A percentile compares a stretch with the other conserved stretches of the same genome.
phyloP scores from a whole-genome alignment of 1,140 invertebrate species.

The Laupala kohalensis region DNA sequence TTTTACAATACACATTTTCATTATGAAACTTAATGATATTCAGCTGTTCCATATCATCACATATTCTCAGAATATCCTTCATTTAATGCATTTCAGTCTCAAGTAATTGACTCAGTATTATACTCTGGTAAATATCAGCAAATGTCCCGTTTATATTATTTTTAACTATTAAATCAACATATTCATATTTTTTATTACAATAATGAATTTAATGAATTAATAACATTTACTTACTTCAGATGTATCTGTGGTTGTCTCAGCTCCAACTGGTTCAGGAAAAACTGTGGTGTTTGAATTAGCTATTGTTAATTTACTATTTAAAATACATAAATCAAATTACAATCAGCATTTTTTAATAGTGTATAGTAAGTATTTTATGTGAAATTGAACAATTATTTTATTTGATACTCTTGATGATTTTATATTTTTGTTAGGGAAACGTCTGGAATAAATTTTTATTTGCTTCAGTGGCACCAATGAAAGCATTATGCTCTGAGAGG shows the following conservation, averaged over 20 bases:
- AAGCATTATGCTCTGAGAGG: slow-evolving; percentile 61
- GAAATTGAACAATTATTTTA: background rate
- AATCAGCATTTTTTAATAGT: slow-evolving; percentile 42
- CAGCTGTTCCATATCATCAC: slow-evolving; percentile 34
- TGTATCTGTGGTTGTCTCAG: slow-evolving; percentile 55
- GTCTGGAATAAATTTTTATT: background rate
- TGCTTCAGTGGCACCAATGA: slow-evolving; percentile 60
- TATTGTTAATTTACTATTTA: slow-evolving; percentile 48
- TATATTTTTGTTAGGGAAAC: background rate
- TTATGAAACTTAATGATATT: background rate
- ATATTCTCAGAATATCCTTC: slow-evolving; percentile 45
- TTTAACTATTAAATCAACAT: slow-evolving; percentile 10
- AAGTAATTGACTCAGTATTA: slow-evolving; percentile 49
- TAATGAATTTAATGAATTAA: background rate
- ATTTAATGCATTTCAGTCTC: slow-evolving; percentile 60
- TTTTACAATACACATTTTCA: background rate
- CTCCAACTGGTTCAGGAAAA: slow-evolving; percentile 72
- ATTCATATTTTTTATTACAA: background rate
- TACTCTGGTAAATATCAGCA: slow-evolving; percentile 39
- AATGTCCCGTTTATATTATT: background rate
- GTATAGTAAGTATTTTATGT: slow-evolving; percentile 37
- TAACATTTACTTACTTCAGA: slow-evolving; percentile 36
- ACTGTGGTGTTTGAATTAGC: slow-evolving; percentile 70
- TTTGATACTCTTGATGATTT: background rate
- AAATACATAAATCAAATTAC: slow-evolving; percentile 27